phyloP scores from a whole-genome alignment of 2,113 vertebrate species.

The Anguilla japonica region DNA sequence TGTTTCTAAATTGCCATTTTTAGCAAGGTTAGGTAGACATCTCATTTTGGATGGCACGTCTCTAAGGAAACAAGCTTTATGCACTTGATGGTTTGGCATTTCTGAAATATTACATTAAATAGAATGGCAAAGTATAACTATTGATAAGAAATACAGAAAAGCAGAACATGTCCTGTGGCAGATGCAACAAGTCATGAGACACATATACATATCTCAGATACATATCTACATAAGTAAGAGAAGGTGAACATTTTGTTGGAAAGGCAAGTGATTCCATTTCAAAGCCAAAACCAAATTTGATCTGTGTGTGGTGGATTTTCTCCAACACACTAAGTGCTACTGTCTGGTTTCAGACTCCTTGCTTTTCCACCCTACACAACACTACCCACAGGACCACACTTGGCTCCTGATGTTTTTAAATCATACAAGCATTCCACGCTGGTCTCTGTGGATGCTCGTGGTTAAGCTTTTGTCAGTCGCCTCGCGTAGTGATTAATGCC shows the following conservation, averaged over 20 bases:
- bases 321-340: neutral
- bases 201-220: neutral
- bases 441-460: constrained; percentile 16
- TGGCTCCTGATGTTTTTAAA: neutral
- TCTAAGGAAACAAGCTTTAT: too few species aligned
- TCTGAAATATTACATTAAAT: neutral
- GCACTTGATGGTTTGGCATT: neutral
- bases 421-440: constrained; percentile 7
- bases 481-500: constrained; percentile 31
- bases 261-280: neutral
- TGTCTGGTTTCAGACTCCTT: neutral
- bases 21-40: too few species aligned
- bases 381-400: constrained; percentile 27
- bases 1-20: too few species aligned
- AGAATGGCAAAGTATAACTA: neutral
- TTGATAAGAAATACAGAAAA: neutral
- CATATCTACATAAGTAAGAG: neutral
- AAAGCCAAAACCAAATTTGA: neutral
- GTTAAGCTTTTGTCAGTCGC: constrained; percentile 12
- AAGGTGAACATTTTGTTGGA: constrained; percentile 3
- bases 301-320: neutral
- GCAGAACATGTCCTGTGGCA: neutral
- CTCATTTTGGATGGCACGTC: too few species aligned
- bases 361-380: neutral
- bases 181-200: too few species aligned